Evolutionary conservation across 2,888 invertebrate species (phyloP), one percentile per base, ranked within the genome.

Genomic region (Drosophila sordidula): DNA sequence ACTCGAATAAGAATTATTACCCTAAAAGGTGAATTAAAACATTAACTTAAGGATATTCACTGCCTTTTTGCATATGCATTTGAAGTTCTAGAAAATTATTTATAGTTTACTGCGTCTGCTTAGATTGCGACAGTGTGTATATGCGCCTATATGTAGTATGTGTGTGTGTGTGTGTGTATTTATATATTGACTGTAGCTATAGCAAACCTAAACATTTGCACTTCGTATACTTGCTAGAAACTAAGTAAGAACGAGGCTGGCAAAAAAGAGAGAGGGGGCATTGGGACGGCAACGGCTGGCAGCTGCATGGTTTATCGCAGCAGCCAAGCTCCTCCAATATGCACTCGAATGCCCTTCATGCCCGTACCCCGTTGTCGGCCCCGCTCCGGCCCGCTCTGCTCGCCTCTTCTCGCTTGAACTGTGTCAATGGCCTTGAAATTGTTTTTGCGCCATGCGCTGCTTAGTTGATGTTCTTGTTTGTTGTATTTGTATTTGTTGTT

Each of bases 361-460:
- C 63, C 64, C 46, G 42, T 42, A 38, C 49, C 29, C 34, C 41
- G n/a, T 29, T 14, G n/a, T 2, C 32, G n/a, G 18, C 58, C n/a
- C 26, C 36, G 14, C 22, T 29, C 29, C 42, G 26, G 32, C 6
- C 25, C 34, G 51, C 32, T 3, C 14, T 11, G n/a, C 59, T 32
- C 57, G 46, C 55, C 68, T 51, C 69, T 76, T 80, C 67, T 70
- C 87, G 76, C 76, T 82, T 65, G 72, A 87, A 83, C 79, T 86
- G 81, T 88, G 88, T 81, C 88, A 86, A 83, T 83, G 87, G 86
- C 86, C 86, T 88, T 86, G 86, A 88, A 88, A 86, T 84, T 88
- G 86, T 81, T 88, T 80, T 86, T 86, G 69, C 88, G 70, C 77
- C 87, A 77, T 69, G 71, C 77, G 75, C 66, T 67, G 78, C 62